Evolutionary conservation across 2,797 vertebrate genomes (phyloP).

Genomic region (Sebastes nivosus): DNA sequence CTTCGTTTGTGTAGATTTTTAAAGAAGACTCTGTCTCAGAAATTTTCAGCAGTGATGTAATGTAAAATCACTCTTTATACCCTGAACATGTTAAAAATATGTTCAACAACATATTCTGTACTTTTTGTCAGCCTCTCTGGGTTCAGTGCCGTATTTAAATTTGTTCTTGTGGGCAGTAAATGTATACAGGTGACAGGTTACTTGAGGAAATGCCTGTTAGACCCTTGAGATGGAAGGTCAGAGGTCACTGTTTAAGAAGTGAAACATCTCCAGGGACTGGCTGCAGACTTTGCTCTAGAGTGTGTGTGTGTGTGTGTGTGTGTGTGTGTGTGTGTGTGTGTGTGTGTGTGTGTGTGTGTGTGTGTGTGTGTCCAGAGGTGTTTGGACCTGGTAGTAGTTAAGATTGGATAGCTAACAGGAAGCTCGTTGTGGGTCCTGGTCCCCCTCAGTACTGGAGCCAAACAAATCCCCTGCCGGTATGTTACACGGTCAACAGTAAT

Average conservation of each 20-base stretch:
- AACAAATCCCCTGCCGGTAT: background rate
- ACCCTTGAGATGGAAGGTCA: constrained; percentile 15
- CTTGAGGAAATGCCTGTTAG: constrained; percentile 9
- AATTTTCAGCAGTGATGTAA: background rate
- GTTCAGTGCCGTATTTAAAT: background rate
- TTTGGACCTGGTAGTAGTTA: constrained; percentile 72
- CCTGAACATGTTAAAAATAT: background rate
- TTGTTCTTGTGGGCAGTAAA: background rate
- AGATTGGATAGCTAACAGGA: constrained; percentile 41
- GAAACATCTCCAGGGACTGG: constrained; percentile 14
- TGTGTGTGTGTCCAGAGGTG: constrained; percentile 36
- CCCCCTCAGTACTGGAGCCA: background rate
- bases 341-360: background rate
- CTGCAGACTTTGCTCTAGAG: constrained; percentile 10
- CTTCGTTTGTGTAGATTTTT: background rate
- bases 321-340: background rate
- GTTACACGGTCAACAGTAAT: background rate
- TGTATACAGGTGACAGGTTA: constrained; percentile 20
- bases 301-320: background rate
- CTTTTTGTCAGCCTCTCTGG: background rate
- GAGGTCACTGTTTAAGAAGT: constrained; percentile 40
- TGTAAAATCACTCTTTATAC: background rate
- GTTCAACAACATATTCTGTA: background rate
- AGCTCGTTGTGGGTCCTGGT: constrained; percentile 25
- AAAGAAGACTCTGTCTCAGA: background rate